Conservation (phyloP, 2,113 vertebrate genomes). For the Hippocampus mohnikei region DNA sequence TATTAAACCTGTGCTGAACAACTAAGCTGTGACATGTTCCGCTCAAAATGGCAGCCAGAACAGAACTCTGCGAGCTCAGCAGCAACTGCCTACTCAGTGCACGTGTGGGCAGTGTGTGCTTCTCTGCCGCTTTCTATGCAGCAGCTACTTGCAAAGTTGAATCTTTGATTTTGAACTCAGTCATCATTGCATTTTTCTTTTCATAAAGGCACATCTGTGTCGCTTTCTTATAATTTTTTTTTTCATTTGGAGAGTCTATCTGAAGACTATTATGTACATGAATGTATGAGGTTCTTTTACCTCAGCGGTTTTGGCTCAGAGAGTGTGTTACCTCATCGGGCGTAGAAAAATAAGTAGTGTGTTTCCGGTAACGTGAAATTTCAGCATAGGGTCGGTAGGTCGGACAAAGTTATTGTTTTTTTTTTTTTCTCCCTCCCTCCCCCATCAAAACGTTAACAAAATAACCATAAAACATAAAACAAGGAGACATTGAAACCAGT, state of each 20-base stretch:
- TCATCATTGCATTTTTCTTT: not conserved
- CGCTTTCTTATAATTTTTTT: not conserved
- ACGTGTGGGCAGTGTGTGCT: constrained; percentile 39
- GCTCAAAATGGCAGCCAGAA: constrained; percentile 61
- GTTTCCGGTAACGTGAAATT: too few relatives aligned
- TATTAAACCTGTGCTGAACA: constrained; percentile 41
- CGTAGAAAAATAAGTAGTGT: too few relatives aligned
- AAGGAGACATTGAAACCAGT: too few relatives aligned
- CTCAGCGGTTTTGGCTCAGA: not conserved
- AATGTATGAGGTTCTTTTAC: not conserved
- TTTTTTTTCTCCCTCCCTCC: too few relatives aligned
- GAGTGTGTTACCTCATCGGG: constrained; percentile 8
- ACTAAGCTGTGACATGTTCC: constrained; percentile 27
- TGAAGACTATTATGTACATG: not conserved
- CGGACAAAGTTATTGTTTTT: too few relatives aligned
- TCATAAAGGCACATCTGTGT: not conserved
- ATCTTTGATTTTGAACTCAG: constrained; percentile 7
- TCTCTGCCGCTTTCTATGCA: constrained; percentile 27
- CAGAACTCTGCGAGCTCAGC: constrained; percentile 24
- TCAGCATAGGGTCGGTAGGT: too few relatives aligned
- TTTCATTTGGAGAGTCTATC: not conserved
- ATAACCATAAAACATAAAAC: too few relatives aligned
- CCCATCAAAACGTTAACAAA: too few relatives aligned
- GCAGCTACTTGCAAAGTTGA: constrained; percentile 31
- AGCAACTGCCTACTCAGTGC: constrained; percentile 42